Evolutionary conservation across 1,140 invertebrate species (phyloP).

Genomic region (Rhyacophila brunnea): DNA sequence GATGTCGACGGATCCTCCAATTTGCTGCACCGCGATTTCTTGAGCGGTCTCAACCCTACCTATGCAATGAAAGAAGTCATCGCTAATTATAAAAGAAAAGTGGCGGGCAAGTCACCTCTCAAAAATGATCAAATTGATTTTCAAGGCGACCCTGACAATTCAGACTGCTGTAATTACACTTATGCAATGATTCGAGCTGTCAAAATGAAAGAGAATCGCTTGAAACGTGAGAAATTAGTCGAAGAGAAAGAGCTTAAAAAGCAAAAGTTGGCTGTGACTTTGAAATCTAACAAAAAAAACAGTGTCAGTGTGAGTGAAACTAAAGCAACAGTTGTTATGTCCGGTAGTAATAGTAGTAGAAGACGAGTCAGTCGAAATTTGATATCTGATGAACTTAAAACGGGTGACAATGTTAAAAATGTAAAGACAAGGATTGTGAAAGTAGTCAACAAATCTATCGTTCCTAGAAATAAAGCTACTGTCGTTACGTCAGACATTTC

Average conservation of each 20-base stretch:
- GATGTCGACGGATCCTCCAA: conserved; percentile 44
- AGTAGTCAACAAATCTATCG: too few species aligned
- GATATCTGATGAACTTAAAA: too few species aligned
- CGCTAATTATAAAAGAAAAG: conserved; percentile 48
- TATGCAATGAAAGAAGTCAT: conserved; percentile 59
- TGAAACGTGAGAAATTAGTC: conserved; percentile 44
- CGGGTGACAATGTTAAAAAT: too few species aligned
- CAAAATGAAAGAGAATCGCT: conserved; percentile 46
- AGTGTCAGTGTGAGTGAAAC: too few species aligned
- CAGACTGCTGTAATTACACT: conserved; percentile 51
- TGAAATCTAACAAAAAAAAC: too few species aligned
- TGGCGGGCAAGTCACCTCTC: conserved; percentile 37
- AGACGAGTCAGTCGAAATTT: background rate
- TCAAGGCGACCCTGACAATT: conserved; percentile 40
- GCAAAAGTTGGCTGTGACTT: too few species aligned
- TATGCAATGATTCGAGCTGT: conserved; percentile 55
- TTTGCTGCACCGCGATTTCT: conserved; percentile 48
- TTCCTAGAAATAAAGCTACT: too few species aligned
- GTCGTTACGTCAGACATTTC: too few species aligned
- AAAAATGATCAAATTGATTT: conserved; percentile 12
- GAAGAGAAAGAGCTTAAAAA: conserved; percentile 34
- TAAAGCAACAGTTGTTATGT: background rate
- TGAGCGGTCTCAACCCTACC: conserved; percentile 54
- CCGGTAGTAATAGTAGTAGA: background rate
- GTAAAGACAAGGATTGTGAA: too few species aligned